Evolutionary conservation across 2,113 vertebrate species (phyloP).

Genomic region (Columba livia): DNA sequence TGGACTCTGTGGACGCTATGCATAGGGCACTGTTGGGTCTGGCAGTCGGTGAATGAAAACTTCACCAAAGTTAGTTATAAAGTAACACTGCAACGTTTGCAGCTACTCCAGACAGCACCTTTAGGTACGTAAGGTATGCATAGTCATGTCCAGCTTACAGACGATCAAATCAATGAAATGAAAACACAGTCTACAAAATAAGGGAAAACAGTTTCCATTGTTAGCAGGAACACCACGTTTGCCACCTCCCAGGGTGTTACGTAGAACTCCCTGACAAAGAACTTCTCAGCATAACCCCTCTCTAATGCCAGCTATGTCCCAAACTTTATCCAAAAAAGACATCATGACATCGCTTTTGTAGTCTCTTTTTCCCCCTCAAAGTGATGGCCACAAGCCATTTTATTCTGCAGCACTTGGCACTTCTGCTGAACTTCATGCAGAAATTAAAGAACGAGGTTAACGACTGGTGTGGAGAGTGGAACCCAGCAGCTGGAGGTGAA

Average conservation of each 20-base stretch:
- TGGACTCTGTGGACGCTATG: fast-evolving
- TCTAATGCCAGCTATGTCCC: neutral
- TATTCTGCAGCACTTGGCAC: neutral
- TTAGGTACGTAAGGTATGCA: neutral
- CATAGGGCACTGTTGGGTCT: neutral
- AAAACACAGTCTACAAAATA: neutral
- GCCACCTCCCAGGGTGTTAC: neutral
- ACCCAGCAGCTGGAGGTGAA: neutral
- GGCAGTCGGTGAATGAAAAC: neutral
- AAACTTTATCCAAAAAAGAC: neutral
- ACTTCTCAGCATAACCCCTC: neutral
- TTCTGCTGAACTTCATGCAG: neutral
- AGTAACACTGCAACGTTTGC: neutral
- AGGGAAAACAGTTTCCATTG: neutral
- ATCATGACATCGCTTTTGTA: neutral
- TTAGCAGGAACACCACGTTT: neutral
- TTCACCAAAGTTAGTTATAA: neutral
- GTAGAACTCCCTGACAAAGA: neutral
- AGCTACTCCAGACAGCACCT: neutral
- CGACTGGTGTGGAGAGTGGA: neutral
- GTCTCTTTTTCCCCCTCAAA: neutral
- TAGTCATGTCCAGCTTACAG: neutral
- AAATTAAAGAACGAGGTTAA: neutral
- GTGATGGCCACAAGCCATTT: neutral
- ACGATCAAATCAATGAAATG: neutral